A percentile compares a stretch with the other conserved stretches of the same genome.
Conservation (phyloP, 2,113 vertebrate genomes). For the Aptenodytes forsteri region DNA sequence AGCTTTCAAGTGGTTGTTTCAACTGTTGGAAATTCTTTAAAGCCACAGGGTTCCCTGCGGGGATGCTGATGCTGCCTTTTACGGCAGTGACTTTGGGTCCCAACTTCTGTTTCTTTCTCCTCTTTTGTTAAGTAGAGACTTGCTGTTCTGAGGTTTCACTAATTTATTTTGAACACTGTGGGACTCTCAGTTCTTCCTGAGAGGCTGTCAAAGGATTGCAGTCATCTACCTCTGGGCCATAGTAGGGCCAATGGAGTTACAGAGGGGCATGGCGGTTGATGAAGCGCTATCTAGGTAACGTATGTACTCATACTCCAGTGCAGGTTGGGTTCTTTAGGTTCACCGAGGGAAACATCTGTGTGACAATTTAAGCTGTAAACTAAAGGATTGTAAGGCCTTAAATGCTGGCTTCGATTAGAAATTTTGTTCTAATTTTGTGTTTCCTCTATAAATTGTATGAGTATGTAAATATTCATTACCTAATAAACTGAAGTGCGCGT, state of each 20-base stretch:
- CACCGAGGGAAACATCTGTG: neutral
- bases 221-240: neutral
- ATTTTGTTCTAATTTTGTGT: neutral
- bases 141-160: neutral
- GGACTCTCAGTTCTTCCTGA: neutral
- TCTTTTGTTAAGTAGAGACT: neutral
- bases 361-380: neutral
- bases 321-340: neutral
- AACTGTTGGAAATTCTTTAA: neutral
- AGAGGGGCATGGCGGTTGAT: neutral
- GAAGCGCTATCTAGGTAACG: neutral
- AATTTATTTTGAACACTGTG: neutral
- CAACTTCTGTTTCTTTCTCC: neutral
- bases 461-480: neutral
- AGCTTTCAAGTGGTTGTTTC: neutral
- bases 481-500: rapidly evolving
- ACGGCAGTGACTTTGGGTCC: neutral
- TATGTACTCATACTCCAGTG: rapidly evolving
- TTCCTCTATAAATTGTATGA: neutral
- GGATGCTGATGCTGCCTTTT: neutral
- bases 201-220: neutral
- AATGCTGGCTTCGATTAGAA: neutral
- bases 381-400: neutral
- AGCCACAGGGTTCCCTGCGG: neutral
- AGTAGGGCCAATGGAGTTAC: neutral